Evolutionary conservation across 2,888 invertebrate species (phyloP).

Genomic region (Ptychoptera contaminata): DNA sequence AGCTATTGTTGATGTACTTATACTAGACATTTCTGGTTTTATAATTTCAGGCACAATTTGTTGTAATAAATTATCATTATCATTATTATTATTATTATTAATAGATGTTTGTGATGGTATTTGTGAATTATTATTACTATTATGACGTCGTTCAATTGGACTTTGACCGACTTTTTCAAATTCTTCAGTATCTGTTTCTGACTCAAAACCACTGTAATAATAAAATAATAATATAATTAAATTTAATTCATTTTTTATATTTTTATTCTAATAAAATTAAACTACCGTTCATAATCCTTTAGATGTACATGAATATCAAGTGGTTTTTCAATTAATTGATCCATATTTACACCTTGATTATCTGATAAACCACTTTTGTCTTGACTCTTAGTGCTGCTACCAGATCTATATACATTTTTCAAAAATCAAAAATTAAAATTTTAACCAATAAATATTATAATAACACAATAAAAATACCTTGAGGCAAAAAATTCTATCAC

Average conservation of each 20-base stretch:
- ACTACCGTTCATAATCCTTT: conserved; percentile 25
- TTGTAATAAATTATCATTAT: neutral
- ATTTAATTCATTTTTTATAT: neutral
- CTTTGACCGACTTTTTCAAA: conserved; percentile 63
- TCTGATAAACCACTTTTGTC: conserved; percentile 8
- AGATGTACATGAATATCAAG: conserved; percentile 33
- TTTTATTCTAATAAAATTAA: neutral
- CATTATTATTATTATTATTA: conserved; percentile 15
- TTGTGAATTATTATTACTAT: conserved; percentile 23
- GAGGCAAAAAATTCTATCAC: conserved; percentile 57
- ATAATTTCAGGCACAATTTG: conserved; percentile 5
- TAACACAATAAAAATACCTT: conserved; percentile 27
- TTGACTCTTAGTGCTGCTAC: conserved; percentile 4
- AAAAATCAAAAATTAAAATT: no score
- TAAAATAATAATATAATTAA: conserved; percentile 4
- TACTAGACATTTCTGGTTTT: conserved; percentile 13
- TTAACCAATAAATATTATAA: neutral
- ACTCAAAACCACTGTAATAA: conserved; percentile 52
- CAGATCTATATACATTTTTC: conserved; percentile 6
- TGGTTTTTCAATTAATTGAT: conserved; percentile 17
- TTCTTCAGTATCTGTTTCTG: conserved; percentile 67
- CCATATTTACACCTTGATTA: conserved; percentile 3
- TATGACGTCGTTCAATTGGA: conserved; percentile 30
- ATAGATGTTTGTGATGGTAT: conserved; percentile 23
- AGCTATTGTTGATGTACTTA: conserved; percentile 19